Conservation (phyloP, 2,888 invertebrate species). For the Drosophila fungiperda region DNA sequence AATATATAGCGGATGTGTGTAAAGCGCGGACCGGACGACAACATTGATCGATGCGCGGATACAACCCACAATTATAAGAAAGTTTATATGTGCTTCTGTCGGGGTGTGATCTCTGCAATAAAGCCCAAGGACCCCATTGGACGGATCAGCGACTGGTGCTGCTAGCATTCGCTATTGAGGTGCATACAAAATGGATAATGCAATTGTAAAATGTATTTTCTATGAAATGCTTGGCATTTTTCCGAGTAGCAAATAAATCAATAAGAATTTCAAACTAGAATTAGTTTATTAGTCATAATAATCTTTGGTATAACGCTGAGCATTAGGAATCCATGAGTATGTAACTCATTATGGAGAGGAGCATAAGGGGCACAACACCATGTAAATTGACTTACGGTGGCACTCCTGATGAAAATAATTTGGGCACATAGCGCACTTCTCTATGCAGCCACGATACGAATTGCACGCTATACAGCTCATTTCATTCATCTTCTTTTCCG, state of each 20-base stretch:
- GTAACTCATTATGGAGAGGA: no score
- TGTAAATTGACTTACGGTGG: no score
- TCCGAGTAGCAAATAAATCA: background rate
- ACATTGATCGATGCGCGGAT: conserved; percentile 95
- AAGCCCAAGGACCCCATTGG: conserved; percentile 1
- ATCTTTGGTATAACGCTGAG: no score
- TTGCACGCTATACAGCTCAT: no score
- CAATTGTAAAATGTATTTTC: background rate
- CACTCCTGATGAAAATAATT: no score
- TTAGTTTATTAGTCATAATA: no score
- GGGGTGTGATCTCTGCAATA: conserved; percentile 95
- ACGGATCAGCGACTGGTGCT: background rate
- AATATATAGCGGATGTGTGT: conserved; percentile 89
- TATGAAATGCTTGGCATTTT: conserved; percentile 4
- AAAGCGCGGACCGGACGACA: conserved; percentile 94
- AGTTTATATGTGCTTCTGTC: conserved; percentile 96
- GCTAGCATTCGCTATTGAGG: background rate
- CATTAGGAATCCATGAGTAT: no score
- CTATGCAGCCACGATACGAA: no score
- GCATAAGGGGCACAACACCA: no score
- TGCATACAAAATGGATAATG: background rate
- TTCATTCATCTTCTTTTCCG: no score
- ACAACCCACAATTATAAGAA: conserved; percentile 92
- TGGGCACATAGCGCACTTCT: no score
- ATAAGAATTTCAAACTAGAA: background rate